These are phyloP conservation scores for Piprites chloris DNA, from an alignment of 2,113 vertebrate genomes.

Conservation along the genomic window DNA sequence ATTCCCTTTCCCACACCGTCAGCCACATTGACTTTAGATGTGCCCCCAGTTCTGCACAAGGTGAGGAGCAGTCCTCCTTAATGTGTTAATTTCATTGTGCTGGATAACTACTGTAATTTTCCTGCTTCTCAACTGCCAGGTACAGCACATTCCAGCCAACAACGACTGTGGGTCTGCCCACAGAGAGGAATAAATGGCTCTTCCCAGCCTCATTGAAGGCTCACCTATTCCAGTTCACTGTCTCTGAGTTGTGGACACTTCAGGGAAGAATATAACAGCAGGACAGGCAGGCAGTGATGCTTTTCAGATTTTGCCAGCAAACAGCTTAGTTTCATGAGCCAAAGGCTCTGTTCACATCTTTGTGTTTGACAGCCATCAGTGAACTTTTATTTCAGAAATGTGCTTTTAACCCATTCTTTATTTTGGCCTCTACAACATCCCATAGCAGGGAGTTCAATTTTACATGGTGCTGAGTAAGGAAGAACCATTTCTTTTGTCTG, in stretches of 20 bases:
- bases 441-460: not conserved
- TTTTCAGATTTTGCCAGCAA: constrained; percentile 30
- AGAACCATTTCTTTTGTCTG: not conserved
- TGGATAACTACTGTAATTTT: not conserved
- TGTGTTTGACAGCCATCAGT: not conserved
- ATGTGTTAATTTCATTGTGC: not conserved
- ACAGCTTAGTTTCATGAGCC: not conserved
- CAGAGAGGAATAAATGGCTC: not conserved
- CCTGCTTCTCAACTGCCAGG: not conserved
- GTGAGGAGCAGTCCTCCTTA: not conserved
- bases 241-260: not conserved
- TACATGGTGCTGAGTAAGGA: not conserved
- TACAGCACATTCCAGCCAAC: not conserved
- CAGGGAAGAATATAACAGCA: not conserved
- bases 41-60: not conserved
- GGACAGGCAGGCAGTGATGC: not conserved
- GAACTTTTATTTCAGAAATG: not conserved
- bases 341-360: not conserved
- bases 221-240: not conserved
- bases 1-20: not conserved
- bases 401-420: not conserved
- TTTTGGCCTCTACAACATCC: not conserved
- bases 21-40: not conserved
- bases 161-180: not conserved
- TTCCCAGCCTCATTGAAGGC: not conserved